Base-by-base conservation (phyloP, 2,797 vertebrate genomes). In the Muscicapa comitata region DNA sequence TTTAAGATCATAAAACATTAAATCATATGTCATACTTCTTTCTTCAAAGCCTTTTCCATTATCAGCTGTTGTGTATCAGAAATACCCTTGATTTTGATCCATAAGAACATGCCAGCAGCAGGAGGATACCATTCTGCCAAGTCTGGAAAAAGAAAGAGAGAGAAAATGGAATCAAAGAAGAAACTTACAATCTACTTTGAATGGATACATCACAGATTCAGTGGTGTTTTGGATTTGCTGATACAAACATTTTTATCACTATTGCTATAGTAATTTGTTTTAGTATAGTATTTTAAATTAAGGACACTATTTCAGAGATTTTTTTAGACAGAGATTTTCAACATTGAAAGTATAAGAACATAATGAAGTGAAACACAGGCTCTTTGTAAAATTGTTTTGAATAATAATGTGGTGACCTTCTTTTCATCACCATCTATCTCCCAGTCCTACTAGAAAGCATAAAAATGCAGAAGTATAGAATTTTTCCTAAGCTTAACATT, bases 71-170 rank as follows among this genome's bases (percentile, higher is more conserved):
- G 98, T 43, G 98, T 98, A 84, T 99, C 99, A 33, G 97, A 59
- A 94, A 99, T 90, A 82, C 98, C 98, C 88, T 99, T 99, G 31
- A 99, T 97, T 97, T 98, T 99, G 96, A 99, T 97, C 99, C 99
- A 99, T 47, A 99, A 95, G 97, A 99, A 99, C 99, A 99, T 99
- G 87, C 99, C 99, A 33, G 99, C 99, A 38, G 97, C 94, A 9
- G 99, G 99, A 88, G 93, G 26, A 80, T 99, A 97, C 99, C 99
- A 99, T 92, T 99, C 99, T 67, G 99, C 99, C 58, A 99, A 90
- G 88, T 95, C 99, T 98, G 54, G 24, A 57, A 79, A 76, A 19
- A 91, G 48, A 92, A 71, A 80, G 25, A 73, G 76, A 75, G 29
- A 83, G 4, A 78, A 31, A 66, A 89, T 11, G 20, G 21, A 89